Evolutionary conservation across 2,797 vertebrate species (phyloP), one percentile per base, ranked within the genome.

Genomic region (Pseudotriccus pelzelni): DNA sequence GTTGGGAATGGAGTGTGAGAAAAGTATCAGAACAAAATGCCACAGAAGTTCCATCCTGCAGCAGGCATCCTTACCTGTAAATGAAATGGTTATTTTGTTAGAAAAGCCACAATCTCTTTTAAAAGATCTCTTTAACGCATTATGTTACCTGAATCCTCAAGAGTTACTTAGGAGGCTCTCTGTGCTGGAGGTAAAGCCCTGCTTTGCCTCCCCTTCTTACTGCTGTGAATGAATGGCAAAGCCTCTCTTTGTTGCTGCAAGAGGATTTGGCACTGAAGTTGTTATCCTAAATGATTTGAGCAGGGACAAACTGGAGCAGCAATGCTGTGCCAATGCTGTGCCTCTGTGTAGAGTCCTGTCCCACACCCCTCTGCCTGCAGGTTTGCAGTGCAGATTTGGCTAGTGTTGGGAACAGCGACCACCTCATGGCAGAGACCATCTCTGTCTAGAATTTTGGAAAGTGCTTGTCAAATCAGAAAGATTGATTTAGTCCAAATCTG

Each of bases 331-430:
- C 37, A 73, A 18, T 10, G 37, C 13, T 41, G 14, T 58, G 50
- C 8, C 50, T 58, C 60, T 58, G 8, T 7, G 10, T 4, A 27
- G 22, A 55, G 12, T 23, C 64, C 28, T 66, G 46, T 27, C 25
- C 28, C 18, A n/a, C 41, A 32, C 1, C 0, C 0, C 1, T 12
- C 82, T 60, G 25, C 55, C 47, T 50, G 37, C 17, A 52, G 50
- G 18, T 52, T 19, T 52, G 50, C 55, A 84, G 16, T 22, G 62
- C 15, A 68, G 17, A 11, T 80, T 63, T 70, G 56, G 28, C 19
- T 27, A 60, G 24, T 2, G 15, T 2, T 56, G 69, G 37, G 24
- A 64, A 23, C 60, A 2, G 0, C 7, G 13, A 53, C 14, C 9
- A 8, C 14, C 28, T 68, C 43, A 32, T 3, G 6, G 21, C 12